phyloP scores from a whole-genome alignment of 1,140 invertebrate genomes.

The Uloborus diversus region DNA sequence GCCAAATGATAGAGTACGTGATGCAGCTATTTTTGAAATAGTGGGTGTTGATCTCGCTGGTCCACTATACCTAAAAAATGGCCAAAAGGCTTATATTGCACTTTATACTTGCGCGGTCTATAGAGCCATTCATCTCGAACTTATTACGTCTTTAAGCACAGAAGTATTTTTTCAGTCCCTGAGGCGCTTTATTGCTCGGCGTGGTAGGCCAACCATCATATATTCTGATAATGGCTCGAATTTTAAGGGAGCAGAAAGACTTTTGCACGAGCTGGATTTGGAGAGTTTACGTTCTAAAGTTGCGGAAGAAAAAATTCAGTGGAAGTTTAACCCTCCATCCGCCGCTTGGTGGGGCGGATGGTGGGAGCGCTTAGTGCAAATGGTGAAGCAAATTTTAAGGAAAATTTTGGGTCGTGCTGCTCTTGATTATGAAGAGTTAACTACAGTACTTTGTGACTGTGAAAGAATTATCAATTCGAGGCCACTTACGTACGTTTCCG shows the following conservation, averaged over 20 bases:
- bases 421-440: constrained; percentile 27
- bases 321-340: constrained; percentile 65
- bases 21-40: constrained; percentile 13
- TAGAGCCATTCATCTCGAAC: constrained; percentile 66
- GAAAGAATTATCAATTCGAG: constrained; percentile 13
- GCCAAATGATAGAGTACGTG: constrained; percentile 3
- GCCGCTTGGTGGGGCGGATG: constrained; percentile 57
- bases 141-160: constrained; percentile 57
- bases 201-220: constrained; percentile 54
- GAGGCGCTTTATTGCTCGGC: constrained; percentile 7
- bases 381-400: constrained; percentile 2
- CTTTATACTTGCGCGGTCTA: constrained; percentile 67
- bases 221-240: constrained; percentile 66
- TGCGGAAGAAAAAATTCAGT: constrained; percentile 60
- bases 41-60: constrained; percentile 7
- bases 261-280: constrained; percentile 60
- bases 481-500: constrained; percentile 10
- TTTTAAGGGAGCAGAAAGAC: constrained; percentile 61
- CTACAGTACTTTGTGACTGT: no score
- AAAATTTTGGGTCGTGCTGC: constrained; percentile 1
- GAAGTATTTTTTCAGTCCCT: constrained; percentile 20
- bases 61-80: constrained; percentile 61
- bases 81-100: constrained; percentile 63
- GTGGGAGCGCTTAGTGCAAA: constrained; percentile 19
- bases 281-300: constrained; percentile 54